Evolutionary conservation across 53 echinoderm and acorn worm genomes (phyloP), one percentile per base, ranked within the genome.

Genomic region (Mesocentrotus franciscanus): DNA sequence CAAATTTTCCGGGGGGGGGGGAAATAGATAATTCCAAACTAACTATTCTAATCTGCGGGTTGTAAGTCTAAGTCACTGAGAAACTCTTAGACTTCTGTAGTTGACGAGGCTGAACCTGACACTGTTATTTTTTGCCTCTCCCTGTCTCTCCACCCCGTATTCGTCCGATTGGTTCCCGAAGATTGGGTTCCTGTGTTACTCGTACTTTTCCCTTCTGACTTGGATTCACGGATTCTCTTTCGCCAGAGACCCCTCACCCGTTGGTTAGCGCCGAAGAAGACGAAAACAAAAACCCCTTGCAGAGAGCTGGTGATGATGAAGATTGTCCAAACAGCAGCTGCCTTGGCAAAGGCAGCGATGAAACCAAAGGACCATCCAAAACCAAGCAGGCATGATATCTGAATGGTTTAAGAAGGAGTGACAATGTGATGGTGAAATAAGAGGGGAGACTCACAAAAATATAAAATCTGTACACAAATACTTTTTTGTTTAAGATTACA

Each of bases 331-430:
- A 92, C 61, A 62, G 42, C 92, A 10, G 39, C 36, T n/a, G 34
- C 35, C 24, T 42, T 15, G 15, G 66, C 92, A 35, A 92, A 92
- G 70, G 70, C 35, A 34, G 71, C 92, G 36, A 92, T 70, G 71
- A 92, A 92, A 18, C 92, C 92, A 61, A 92, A 92, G 7, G 62
- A 68, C 92, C 92, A 92, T 30, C 92, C 92, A 22, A 92, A 68
- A 9, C 92, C 92, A 39, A 92, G 92, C 20, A 92, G 92, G 42
- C 92, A 92, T 0, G 92, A 92, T 61, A 92, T 92, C 92, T 92
- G 92, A 35, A 42, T 42, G 60, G 27, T 15, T 14, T 3, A 59
- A 29, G 32, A 75, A 2, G 29, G 20, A 75, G 32, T 75, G 29
- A 75, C 13, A 75, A 7, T 11, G 12, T 9, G 29, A 85, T 0